Base-by-base conservation (phyloP, 2,888 invertebrate species). In the Acleris holmiana region DNA sequence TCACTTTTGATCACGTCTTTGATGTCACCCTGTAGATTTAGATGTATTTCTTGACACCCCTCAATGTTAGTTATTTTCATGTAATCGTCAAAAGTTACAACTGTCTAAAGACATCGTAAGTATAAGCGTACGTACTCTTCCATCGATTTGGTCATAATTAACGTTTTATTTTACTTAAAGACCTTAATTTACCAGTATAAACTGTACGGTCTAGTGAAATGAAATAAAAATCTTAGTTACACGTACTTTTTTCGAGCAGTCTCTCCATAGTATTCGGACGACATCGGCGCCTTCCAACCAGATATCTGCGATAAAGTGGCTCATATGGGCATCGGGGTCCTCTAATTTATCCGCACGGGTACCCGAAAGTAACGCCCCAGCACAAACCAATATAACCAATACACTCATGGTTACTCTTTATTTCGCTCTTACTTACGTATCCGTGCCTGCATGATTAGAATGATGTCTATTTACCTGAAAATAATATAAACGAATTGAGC, bases 251-350 rank as follows among this genome's bases (percentile, higher is more conserved):
- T 89, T 92, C 0, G 93, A 89, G 62, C 93, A 93, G 70, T 93
- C 92, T 59, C 86, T 79, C 93, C 93, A 93, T 68, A 93, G 83
- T 54, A 92, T 88, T 60, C 83, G 83, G 15, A 91, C 74, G 7
- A 93, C 79, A 68, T 92, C 90, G 25, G 88, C 84, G 2, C 93
- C 91, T 71, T 93, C 93, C 1, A 91, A 70, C 93, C 93, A 93
- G 65, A 93, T 75, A 74, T 93, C 93, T 1, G 93, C 92, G 13
- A 89, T 75, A 68, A 92, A 85, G 44, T 80, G 79, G 69, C 90
- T 92, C 65, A 88, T 69, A 71, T 89, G 85, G 13, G 86, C 76
- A 55, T 91, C 87, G 6, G 84, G 74, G 59, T 88, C 86, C 25
- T 82, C 82, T 63, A 76, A 77, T 53, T 77, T 76, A 65, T 85